Conservation (phyloP, 2,113 vertebrate species). For the Aptenodytes forsteri region DNA sequence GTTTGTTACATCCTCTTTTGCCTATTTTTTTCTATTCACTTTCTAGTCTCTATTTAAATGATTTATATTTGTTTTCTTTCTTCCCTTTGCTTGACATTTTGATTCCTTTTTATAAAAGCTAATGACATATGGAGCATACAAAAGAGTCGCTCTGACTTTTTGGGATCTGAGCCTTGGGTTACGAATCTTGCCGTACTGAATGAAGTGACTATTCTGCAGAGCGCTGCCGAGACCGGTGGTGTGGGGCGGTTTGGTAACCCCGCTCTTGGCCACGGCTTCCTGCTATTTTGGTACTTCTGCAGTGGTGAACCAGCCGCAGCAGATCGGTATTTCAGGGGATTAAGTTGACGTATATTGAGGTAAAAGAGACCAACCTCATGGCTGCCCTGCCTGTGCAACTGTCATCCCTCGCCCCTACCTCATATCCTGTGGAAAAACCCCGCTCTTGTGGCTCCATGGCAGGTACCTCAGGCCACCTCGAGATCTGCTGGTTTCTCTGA, state of each 20-base stretch:
- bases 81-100: not conserved
- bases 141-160: not conserved
- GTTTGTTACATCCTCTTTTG: not conserved
- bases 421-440: not conserved
- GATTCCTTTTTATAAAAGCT: not conserved
- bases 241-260: not conserved
- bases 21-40: not conserved
- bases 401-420: not conserved
- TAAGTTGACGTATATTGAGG: fast-evolving
- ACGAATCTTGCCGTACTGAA: not conserved
- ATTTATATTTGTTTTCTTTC: not conserved
- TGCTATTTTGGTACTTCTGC: not conserved
- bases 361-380: not conserved
- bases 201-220: not conserved
- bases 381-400: not conserved
- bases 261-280: not conserved
- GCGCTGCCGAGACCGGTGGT: fast-evolving
- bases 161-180: not conserved
- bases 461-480: fast-evolving
- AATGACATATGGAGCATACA: not conserved
- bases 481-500: not conserved
- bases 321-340: not conserved
- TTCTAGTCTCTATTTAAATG: not conserved
- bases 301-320: not conserved
- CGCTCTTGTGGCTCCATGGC: not conserved